phyloP scores from a whole-genome alignment of 2,797 vertebrate genomes.

The Hapalemur alaotrensis region DNA sequence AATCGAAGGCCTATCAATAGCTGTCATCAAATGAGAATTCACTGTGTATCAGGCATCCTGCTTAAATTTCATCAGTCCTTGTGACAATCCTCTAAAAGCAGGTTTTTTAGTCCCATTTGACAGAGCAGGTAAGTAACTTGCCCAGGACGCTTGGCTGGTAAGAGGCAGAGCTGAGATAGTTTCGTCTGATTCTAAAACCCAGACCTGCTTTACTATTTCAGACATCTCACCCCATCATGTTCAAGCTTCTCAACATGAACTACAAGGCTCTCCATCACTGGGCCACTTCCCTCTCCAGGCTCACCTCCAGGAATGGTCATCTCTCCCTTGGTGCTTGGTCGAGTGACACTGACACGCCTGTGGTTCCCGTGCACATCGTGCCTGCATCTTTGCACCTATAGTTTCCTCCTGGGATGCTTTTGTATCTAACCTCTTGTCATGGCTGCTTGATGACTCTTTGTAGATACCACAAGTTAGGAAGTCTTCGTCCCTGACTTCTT shows the following conservation, averaged over 20 bases:
- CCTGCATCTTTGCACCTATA: neutral
- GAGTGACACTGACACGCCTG: fast-evolving
- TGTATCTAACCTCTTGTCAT: neutral
- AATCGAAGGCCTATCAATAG: neutral
- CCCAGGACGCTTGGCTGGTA: neutral
- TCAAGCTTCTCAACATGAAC: neutral
- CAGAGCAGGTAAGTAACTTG: neutral
- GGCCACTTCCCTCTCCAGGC: neutral
- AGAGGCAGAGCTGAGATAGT: neutral
- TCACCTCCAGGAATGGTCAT: neutral
- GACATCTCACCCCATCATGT: neutral
- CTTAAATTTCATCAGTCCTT: neutral
- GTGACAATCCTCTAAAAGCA: neutral
- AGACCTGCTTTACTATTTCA: neutral
- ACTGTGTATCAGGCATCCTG: neutral
- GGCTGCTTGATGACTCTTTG: neutral
- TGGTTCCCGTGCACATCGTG: neutral
- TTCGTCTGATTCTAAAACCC: neutral
- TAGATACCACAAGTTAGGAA: neutral
- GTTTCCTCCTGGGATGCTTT: neutral
- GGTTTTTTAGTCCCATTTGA: neutral
- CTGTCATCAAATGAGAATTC: neutral
- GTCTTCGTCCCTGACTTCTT: neutral
- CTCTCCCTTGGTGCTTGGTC: fast-evolving
- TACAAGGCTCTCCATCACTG: neutral